Evolutionary conservation across 2,888 invertebrate species (phyloP).

Genomic region (Shargacucullia verbasci): DNA sequence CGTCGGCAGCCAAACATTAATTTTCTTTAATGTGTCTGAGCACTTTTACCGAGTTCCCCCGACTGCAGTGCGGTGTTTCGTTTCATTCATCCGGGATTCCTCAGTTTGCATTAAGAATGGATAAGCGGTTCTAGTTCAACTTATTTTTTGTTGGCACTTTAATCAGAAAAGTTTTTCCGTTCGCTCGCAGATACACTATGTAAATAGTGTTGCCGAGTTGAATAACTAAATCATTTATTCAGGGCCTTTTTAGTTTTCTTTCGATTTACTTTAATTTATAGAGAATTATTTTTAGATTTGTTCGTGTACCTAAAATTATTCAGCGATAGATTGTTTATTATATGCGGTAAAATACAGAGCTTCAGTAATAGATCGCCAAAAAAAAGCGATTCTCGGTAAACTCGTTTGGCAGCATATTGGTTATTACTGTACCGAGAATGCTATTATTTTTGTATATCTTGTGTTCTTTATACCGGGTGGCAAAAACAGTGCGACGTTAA

Average conservation of each 20-base stretch:
- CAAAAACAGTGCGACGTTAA: too few relatives aligned
- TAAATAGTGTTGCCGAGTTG: conserved; percentile 70
- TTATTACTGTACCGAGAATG: too few relatives aligned
- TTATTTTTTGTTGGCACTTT: conserved; percentile 82
- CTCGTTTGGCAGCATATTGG: too few relatives aligned
- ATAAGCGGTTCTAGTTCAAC: conserved; percentile 76
- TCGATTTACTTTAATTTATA: conserved; percentile 35
- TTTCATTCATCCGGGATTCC: conserved; percentile 83
- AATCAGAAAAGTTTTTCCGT: conserved; percentile 78
- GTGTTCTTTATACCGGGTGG: too few relatives aligned
- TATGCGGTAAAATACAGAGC: not conserved
- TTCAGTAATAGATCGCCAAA: too few relatives aligned
- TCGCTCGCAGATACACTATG: conserved; percentile 66
- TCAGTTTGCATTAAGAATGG: conserved; percentile 84
- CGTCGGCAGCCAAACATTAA: conserved; percentile 87
- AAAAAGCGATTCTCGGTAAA: too few relatives aligned
- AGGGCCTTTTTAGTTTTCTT: conserved; percentile 51
- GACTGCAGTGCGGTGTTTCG: conserved; percentile 88
- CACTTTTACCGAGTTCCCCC: conserved; percentile 83
- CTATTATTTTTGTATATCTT: too few relatives aligned
- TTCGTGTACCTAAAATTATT: conserved; percentile 5
- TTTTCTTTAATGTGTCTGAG: conserved; percentile 89
- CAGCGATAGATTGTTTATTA: not conserved
- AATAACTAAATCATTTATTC: conserved; percentile 67
- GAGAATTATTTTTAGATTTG: conserved; percentile 2